Conservation (phyloP, 2,113 vertebrate species). For the Neofelis nebulosa region DNA sequence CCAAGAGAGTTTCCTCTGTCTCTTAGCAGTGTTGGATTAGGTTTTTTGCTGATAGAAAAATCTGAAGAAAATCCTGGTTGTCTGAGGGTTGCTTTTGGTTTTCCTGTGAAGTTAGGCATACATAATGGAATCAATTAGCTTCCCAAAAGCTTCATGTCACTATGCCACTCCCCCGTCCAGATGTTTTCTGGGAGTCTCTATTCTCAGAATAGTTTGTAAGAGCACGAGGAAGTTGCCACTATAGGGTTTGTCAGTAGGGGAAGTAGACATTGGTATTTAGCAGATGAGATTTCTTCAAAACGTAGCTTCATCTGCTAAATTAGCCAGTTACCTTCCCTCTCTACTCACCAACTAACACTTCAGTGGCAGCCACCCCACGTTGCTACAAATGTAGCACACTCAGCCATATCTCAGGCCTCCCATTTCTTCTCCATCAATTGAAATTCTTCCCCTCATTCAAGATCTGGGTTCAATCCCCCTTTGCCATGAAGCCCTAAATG, state of each 20-base stretch:
- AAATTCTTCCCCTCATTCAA: background rate
- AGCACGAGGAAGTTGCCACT: background rate
- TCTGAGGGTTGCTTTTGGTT: conserved; percentile 89
- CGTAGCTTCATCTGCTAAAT: background rate
- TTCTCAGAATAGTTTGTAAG: background rate
- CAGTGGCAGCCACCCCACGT: background rate
- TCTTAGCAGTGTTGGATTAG: conserved; percentile 59
- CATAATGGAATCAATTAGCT: background rate
- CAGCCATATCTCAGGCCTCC: background rate
- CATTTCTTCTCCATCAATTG: background rate
- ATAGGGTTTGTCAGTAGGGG: background rate
- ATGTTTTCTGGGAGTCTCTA: background rate
- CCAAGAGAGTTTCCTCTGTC: conserved; percentile 63
- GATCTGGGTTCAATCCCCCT: background rate
- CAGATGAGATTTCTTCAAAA: background rate
- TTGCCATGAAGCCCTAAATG: background rate
- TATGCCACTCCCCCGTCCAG: background rate
- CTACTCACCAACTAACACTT: background rate
- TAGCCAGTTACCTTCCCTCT: background rate
- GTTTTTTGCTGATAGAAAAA: conserved; percentile 74
- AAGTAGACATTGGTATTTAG: background rate
- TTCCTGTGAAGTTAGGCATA: conserved; percentile 83
- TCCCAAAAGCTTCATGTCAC: background rate
- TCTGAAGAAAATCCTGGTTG: conserved; percentile 85
- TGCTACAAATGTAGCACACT: background rate